These are phyloP conservation scores for Orientallactaga bullata DNA, from an alignment of 2,113 vertebrate genomes.

Conservation along the genomic window DNA sequence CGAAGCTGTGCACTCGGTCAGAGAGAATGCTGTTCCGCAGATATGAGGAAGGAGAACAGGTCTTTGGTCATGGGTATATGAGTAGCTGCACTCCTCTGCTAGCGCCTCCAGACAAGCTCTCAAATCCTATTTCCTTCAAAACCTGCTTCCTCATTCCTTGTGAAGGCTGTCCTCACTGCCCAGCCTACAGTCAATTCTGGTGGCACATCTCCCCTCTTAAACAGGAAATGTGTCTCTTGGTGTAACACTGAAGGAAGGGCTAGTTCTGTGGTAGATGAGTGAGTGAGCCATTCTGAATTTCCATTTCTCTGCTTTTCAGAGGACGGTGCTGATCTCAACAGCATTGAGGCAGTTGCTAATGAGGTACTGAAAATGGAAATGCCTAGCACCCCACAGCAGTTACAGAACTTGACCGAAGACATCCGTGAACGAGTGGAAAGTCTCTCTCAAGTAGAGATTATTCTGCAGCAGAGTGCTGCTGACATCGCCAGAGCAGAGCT, in stretches of 20 bases:
- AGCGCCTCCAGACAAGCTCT: too few relatives aligned
- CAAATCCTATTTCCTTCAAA: neutral
- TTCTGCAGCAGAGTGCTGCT: slow-evolving; percentile 93
- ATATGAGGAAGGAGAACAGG: too few relatives aligned
- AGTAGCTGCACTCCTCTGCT: too few relatives aligned
- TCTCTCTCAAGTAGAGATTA: slow-evolving; percentile 94
- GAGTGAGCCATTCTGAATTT: neutral
- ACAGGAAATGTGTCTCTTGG: neutral
- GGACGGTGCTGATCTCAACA: slow-evolving; percentile 96
- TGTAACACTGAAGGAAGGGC: neutral
- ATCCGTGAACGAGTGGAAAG: slow-evolving; percentile 95
- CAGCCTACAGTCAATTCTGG: neutral
- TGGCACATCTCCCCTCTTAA: neutral
- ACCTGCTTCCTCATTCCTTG: neutral
- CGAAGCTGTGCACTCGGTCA: too few relatives aligned
- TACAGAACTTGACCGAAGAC: slow-evolving; percentile 94
- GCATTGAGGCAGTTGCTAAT: slow-evolving; percentile 96
- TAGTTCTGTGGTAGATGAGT: neutral
- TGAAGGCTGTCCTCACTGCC: neutral
- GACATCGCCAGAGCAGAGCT: slow-evolving; percentile 94
- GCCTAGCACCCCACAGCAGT: slow-evolving; percentile 95
- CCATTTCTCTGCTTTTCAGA: slow-evolving; percentile 86
- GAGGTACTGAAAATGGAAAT: slow-evolving; percentile 98
- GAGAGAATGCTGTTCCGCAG: too few relatives aligned
- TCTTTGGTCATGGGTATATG: too few relatives aligned